Conservation (phyloP, 2,113 vertebrate genomes). For the Nycticebus coucang region DNA sequence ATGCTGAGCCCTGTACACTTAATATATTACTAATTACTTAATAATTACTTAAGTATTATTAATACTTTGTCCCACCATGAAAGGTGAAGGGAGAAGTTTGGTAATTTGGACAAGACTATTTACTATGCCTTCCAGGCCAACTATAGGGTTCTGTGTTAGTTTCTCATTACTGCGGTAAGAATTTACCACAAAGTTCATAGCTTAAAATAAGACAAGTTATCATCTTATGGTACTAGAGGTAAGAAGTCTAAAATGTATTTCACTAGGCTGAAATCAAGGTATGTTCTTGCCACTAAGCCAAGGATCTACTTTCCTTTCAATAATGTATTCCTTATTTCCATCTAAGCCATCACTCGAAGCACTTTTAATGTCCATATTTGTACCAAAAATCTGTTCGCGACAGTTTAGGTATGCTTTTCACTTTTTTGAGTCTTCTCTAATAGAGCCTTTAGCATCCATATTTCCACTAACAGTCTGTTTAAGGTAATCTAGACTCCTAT, state of each 20-base stretch:
- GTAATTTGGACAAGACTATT: background rate
- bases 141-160: background rate
- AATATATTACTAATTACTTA: background rate
- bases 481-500: background rate
- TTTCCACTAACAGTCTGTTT: background rate
- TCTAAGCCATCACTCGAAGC: background rate
- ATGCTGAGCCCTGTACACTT: background rate
- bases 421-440: background rate
- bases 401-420: background rate
- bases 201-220: background rate
- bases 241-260: background rate
- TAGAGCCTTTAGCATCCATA: background rate
- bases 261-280: background rate
- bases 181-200: background rate
- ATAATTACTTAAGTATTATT: too few species aligned
- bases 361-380: background rate
- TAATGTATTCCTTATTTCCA: background rate
- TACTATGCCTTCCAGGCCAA: background rate
- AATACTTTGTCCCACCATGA: background rate
- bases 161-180: background rate
- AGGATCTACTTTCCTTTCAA: background rate
- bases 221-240: background rate
- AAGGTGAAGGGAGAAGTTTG: background rate
- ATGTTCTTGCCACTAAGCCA: background rate
- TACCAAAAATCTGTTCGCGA: background rate